These are phyloP conservation scores for Aporophyla lueneburgensis DNA, from an alignment of 2,888 invertebrate genomes.

Conservation along the genomic window DNA sequence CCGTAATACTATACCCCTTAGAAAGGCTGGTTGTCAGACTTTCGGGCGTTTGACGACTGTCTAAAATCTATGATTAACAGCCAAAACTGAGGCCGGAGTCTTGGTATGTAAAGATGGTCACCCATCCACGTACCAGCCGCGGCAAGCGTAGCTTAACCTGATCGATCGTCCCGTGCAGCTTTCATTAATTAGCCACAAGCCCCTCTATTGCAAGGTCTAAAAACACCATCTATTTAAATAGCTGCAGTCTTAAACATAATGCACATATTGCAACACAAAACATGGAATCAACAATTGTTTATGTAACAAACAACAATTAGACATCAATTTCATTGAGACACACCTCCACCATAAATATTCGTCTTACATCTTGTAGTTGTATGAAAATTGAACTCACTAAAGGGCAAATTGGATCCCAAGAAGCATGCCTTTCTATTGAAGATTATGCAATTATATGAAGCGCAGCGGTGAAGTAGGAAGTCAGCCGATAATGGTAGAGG, in stretches of 20 bases:
- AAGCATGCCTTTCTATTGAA: constrained; percentile 51
- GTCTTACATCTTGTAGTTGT: constrained; percentile 55
- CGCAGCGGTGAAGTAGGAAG: constrained; percentile 42
- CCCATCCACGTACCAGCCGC: too few species aligned
- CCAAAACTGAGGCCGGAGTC: too few species aligned
- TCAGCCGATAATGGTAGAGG: not conserved
- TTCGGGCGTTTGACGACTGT: too few species aligned
- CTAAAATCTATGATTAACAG: too few species aligned
- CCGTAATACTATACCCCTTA: too few species aligned
- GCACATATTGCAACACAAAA: constrained; percentile 42
- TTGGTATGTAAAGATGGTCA: too few species aligned
- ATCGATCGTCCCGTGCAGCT: too few species aligned
- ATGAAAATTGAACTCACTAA: constrained; percentile 63
- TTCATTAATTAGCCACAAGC: too few species aligned
- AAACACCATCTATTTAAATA: constrained; percentile 33
- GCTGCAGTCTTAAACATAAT: constrained; percentile 33
- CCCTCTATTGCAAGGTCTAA: constrained; percentile 21
- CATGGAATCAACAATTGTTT: constrained; percentile 58
- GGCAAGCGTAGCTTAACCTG: too few species aligned
- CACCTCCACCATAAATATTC: constrained; percentile 65
- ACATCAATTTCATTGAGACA: constrained; percentile 67
- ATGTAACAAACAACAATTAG: constrained; percentile 71
- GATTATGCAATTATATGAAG: constrained; percentile 44
- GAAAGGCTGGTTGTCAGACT: too few species aligned
- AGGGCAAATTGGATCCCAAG: constrained; percentile 63